Conservation (phyloP, 2,113 vertebrate species). For the Ctenodactylus gundi region DNA sequence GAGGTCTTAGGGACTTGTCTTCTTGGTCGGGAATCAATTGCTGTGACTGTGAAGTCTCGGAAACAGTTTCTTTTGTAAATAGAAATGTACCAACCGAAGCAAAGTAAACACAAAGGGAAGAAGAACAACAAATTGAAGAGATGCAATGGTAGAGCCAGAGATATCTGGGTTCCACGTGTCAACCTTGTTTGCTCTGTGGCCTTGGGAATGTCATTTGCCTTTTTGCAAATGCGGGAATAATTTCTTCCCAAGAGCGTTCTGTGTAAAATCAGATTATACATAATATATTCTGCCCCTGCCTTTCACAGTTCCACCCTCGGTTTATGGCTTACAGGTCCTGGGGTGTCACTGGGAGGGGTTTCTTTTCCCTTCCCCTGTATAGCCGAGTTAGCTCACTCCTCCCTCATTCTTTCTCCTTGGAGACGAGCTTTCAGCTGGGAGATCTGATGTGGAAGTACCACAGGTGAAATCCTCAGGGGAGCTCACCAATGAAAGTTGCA, state of each 20-base stretch:
- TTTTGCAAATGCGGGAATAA: not conserved
- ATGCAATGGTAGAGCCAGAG: slow-evolving; percentile 36
- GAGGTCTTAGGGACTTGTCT: not conserved
- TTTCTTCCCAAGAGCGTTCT: slow-evolving; percentile 11
- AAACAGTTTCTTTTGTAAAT: not conserved
- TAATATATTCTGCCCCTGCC: slow-evolving; percentile 1
- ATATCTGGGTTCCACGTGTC: not conserved
- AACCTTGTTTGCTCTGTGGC: not conserved
- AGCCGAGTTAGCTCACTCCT: slow-evolving; percentile 29
- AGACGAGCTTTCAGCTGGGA: slow-evolving; percentile 24
- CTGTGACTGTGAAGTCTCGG: not conserved
- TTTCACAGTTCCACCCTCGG: not conserved
- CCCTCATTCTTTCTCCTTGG: slow-evolving; percentile 47
- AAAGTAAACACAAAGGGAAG: not conserved
- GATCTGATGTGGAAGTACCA: not conserved
- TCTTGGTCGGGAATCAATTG: not conserved
- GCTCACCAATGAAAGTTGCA: not conserved
- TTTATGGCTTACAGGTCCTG: slow-evolving; percentile 19
- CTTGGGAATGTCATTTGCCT: not conserved
- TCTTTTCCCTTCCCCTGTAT: slow-evolving; percentile 11
- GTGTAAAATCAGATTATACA: not conserved
- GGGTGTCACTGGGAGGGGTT: slow-evolving; percentile 19
- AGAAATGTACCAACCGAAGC: not conserved
- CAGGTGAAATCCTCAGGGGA: not conserved
- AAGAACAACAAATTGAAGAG: not conserved